Conservation (phyloP, 2,888 invertebrate genomes). For the Harpagoxenus sublaevis region DNA sequence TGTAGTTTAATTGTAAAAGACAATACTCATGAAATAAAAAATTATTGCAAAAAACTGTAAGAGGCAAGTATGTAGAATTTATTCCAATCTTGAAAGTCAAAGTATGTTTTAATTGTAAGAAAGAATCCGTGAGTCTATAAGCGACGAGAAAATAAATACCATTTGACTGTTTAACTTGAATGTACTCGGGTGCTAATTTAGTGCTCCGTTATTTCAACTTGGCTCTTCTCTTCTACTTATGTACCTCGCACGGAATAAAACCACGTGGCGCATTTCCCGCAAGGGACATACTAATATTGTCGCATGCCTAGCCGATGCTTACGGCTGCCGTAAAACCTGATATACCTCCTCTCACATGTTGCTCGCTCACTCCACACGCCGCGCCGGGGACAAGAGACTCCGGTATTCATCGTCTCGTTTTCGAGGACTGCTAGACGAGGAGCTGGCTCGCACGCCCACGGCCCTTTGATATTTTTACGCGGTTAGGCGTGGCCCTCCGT, state of each 20-base stretch:
- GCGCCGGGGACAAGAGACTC: slow-evolving; percentile 54
- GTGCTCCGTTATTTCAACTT: slow-evolving; percentile 30
- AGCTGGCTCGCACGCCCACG: slow-evolving; percentile 78
- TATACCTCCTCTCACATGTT: slow-evolving; percentile 60
- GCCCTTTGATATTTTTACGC: slow-evolving; percentile 76
- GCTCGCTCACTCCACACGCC: slow-evolving; percentile 61
- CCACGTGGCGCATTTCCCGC: not conserved
- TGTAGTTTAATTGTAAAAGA: not conserved
- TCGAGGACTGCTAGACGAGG: slow-evolving; percentile 66
- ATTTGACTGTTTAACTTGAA: not conserved
- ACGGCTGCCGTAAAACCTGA: slow-evolving; percentile 64
- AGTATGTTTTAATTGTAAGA: not conserved
- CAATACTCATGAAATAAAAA: not conserved
- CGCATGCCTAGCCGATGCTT: slow-evolving; percentile 45
- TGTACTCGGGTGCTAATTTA: slow-evolving; percentile 2
- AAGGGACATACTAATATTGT: slow-evolving; percentile 60
- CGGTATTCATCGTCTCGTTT: slow-evolving; percentile 68
- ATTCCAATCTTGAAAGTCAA: not conserved
- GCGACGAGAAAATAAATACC: not conserved
- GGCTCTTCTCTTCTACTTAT: not conserved
- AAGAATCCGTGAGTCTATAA: not conserved
- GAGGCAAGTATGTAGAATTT: not conserved
- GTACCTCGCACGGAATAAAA: slow-evolving; percentile 6
- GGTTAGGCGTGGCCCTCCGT: slow-evolving; percentile 75
- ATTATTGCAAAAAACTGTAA: not conserved